These are phyloP conservation scores for Azemiops feae DNA, from an alignment of 2,113 vertebrate species.

Conservation along the genomic window DNA sequence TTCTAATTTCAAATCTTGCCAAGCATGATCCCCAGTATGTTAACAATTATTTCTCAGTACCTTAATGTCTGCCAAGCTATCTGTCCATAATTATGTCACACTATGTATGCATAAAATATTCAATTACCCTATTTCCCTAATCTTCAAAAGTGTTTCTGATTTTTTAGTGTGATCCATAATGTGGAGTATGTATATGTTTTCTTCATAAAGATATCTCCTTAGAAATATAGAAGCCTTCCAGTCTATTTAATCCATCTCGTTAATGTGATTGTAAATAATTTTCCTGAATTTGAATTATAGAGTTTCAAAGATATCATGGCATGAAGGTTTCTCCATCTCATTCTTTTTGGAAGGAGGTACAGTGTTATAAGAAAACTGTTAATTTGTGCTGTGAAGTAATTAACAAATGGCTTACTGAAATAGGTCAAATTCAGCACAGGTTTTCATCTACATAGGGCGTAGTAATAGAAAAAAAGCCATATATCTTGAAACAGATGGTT, in stretches of 20 bases:
- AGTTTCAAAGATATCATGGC: not conserved
- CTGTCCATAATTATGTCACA: not conserved
- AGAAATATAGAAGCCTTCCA: not conserved
- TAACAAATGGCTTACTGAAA: not conserved
- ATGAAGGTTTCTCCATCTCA: not conserved
- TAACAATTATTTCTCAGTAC: not conserved
- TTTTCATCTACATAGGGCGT: not conserved
- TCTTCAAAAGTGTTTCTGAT: constrained; percentile 16
- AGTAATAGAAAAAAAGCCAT: not conserved
- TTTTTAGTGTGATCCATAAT: not conserved
- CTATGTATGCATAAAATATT: not conserved
- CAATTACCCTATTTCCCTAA: not conserved
- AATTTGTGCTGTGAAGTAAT: constrained; percentile 14
- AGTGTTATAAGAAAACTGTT: not conserved
- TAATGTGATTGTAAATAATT: not conserved
- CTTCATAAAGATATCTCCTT: not conserved
- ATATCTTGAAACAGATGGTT: not conserved
- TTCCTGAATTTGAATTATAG: not conserved
- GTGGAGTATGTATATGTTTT: not conserved
- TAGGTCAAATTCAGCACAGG: constrained; percentile 20
- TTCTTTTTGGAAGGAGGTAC: not conserved
- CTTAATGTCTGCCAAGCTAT: not conserved
- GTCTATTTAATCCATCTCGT: not conserved
- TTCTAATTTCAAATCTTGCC: not conserved
- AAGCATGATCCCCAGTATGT: not conserved